Base-by-base conservation (phyloP, 2,797 vertebrate species). In the Gambelia wislizenii region DNA sequence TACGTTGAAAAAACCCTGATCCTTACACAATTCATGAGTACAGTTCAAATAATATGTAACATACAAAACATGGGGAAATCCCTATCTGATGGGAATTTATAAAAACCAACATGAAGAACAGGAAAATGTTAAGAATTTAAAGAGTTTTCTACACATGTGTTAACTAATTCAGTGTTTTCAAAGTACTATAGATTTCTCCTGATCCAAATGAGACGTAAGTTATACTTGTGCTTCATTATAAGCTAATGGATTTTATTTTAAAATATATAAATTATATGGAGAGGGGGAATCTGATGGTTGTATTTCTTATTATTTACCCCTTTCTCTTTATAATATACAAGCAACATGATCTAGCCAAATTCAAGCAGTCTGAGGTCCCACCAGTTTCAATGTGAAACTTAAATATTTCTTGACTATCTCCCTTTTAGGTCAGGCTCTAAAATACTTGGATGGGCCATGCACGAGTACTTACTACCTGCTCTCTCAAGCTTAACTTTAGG, bases 111-210 rank as follows among this genome's bases (percentile, higher is more conserved):
- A 12, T 39, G n/a, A 52, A 93, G 92, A 94, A 94, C 91, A 95
- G 94, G 94, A 96, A 95, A 95, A 84, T 92, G 86, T 93, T 95
- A 94, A 83, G 91, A 87, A 94, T 95, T 94, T 92, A 59, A 59
- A 20, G 1, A 93, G 90, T 93, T 93, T 95, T 87, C 93, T 91
- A 95, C 64, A 91, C 93, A 93, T 86, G 91, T 79, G 87, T 89
- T 77, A 93, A 87, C 33, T 30, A 92, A 9, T 36, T 44, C 16
- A 18, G 30, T 47, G 33, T 39, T 79, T n/a, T 79, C 30, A 94
- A 84, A 85, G 87, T 47, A 56, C 42, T 89, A 92, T 88, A 94
- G 92, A 94, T 92, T 92, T 91, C 20, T 94, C 93, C 91, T 91
- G 90, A 89, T 79, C 93, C 91, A 91, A 95, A 95, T 59, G 88